phyloP scores from a whole-genome alignment of 2,888 invertebrate genomes.

The Cetonia aurata region DNA sequence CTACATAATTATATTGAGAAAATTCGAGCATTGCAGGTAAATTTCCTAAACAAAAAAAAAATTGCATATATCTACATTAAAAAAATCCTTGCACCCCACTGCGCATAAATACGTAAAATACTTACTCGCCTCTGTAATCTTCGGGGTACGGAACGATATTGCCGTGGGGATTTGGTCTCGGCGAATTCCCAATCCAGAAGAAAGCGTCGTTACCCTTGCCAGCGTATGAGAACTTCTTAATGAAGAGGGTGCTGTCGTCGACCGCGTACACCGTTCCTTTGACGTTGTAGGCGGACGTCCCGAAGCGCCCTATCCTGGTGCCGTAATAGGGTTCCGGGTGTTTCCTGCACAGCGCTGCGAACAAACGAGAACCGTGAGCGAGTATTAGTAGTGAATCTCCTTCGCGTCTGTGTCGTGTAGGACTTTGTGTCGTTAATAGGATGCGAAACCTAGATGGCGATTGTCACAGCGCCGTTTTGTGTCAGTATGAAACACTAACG shows the following conservation, averaged over 20 bases:
- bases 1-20: too few relatives aligned
- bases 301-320: constrained; percentile 79
- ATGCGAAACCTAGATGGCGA: too few relatives aligned
- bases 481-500: too few relatives aligned
- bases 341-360: constrained; percentile 59
- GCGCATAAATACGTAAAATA: constrained; percentile 59
- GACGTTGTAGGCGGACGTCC: constrained; percentile 83
- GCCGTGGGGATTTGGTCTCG: constrained; percentile 85
- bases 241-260: constrained; percentile 89
- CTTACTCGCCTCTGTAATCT: constrained; percentile 84
- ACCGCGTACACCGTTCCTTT: constrained; percentile 88
- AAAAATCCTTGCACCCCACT: too few relatives aligned
- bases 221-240: constrained; percentile 89
- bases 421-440: too few relatives aligned
- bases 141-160: constrained; percentile 89
- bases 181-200: constrained; percentile 91
- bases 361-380: constrained; percentile 42
- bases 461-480: too few relatives aligned
- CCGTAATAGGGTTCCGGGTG: constrained; percentile 81
- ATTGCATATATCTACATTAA: too few relatives aligned
- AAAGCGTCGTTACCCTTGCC: constrained; percentile 90
- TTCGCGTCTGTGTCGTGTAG: background rate
- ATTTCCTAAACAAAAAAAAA: too few relatives aligned
- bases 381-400: background rate
- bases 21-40: too few relatives aligned